A percentile compares a stretch with the other conserved stretches of the same genome.
These are phyloP conservation scores for Chondrilla cf. caribensis DNA, from an alignment of 37 sponge, comb jelly and placozoan species.

Conservation along the genomic window DNA sequence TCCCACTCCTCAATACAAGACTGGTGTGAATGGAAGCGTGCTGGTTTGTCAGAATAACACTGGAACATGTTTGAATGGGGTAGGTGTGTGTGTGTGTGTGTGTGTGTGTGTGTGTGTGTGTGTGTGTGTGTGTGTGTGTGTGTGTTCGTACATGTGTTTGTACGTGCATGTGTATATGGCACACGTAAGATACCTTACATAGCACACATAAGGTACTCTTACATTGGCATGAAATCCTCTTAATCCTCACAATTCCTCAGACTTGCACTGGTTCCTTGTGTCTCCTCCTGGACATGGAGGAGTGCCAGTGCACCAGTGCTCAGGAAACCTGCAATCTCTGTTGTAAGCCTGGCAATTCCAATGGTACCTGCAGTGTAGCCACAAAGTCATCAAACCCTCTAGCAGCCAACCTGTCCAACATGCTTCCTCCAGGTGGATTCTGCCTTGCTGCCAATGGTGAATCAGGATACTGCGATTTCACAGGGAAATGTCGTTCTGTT, in stretches of 20 bases:
- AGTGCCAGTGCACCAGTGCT: constrained; percentile 50
- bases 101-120: too few species aligned
- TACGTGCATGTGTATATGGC: too few species aligned
- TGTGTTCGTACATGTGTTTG: too few species aligned
- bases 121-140: too few species aligned
- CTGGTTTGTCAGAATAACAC: constrained; percentile 30
- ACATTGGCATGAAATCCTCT: too few species aligned
- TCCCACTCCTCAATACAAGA: constrained; percentile 34
- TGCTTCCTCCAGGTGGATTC: background rate
- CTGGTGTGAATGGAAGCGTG: background rate
- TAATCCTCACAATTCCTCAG: too few species aligned
- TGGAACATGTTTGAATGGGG: constrained; percentile 42
- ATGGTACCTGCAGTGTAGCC: constrained; percentile 30
- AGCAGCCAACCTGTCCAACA: background rate
- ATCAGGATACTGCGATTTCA: constrained; percentile 75
- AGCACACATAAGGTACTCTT: background rate
- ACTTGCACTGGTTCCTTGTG: constrained; percentile 64
- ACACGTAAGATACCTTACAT: too few species aligned
- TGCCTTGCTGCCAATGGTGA: constrained; percentile 34
- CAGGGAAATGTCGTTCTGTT: constrained; percentile 38
- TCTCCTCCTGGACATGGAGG: constrained; percentile 19
- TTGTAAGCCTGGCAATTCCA: constrained; percentile 23
- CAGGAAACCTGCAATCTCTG: constrained; percentile 52
- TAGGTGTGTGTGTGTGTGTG: background rate
- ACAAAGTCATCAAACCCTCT: background rate